phyloP scores from a whole-genome alignment of 1,140 invertebrate species.

The Diabrotica virgifera region DNA sequence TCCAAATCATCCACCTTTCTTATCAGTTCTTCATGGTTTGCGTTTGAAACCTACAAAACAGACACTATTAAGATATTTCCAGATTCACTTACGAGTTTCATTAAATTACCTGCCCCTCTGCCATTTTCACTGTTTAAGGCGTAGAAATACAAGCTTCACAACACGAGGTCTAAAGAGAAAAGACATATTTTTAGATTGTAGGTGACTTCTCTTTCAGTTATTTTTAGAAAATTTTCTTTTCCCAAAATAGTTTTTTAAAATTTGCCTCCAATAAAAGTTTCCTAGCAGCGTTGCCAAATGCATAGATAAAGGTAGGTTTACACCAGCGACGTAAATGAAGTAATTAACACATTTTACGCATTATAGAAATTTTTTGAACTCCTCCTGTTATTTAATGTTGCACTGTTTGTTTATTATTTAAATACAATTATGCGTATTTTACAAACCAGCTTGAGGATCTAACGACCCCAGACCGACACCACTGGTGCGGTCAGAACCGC shows the following conservation, averaged over 20 bases:
- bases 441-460: neutral
- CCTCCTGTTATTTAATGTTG: too few species aligned
- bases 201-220: neutral
- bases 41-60: neutral
- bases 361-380: too few species aligned
- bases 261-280: slow-evolving; percentile 1
- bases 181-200: slow-evolving; percentile 18
- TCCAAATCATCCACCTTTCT: slow-evolving; percentile 12
- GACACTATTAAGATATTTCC: too few species aligned
- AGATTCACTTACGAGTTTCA: neutral
- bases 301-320: neutral
- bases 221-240: slow-evolving; percentile 13
- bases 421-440: neutral
- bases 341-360: too few species aligned
- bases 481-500: too few species aligned
- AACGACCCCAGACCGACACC: too few species aligned
- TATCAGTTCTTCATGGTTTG: slow-evolving; percentile 9
- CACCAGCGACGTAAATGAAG: too few species aligned
- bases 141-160: neutral
- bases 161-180: neutral
- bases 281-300: neutral
- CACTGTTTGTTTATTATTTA: neutral
- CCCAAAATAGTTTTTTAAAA: slow-evolving; percentile 3
- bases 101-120: slow-evolving; percentile 9
- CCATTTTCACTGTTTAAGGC: slow-evolving; percentile 9